phyloP scores from a whole-genome alignment of 2,888 invertebrate species.

The Coelogynopora nodosa region DNA sequence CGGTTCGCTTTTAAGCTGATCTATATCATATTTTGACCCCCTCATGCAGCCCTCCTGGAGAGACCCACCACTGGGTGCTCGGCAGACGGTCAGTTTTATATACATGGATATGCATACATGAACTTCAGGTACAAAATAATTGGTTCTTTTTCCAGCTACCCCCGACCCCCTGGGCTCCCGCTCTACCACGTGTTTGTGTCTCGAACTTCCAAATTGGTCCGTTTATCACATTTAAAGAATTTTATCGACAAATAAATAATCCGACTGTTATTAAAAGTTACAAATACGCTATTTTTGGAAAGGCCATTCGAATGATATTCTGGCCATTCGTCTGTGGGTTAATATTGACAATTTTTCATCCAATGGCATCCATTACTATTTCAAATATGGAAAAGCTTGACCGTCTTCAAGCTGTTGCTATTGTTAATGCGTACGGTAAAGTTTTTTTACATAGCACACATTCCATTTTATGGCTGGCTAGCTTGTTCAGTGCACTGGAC shows the following conservation, averaged over 20 bases:
- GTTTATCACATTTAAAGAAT: not conserved
- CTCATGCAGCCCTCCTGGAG: too few species aligned
- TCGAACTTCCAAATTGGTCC: not conserved
- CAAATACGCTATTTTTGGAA: not conserved
- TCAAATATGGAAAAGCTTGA: not conserved
- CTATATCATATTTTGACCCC: too few species aligned
- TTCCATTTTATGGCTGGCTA: constrained; percentile 18
- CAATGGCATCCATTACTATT: not conserved
- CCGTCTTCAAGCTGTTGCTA: not conserved
- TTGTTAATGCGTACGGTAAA: not conserved
- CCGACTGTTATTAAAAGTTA: not conserved
- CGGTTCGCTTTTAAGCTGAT: too few species aligned
- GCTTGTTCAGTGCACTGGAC: not conserved
- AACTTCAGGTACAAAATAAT: too few species aligned
- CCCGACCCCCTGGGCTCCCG: too few species aligned
- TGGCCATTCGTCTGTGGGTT: not conserved
- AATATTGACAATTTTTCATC: not conserved
- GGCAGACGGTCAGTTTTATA: too few species aligned
- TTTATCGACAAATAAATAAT: not conserved
- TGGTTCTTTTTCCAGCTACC: too few species aligned
- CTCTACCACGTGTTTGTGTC: too few species aligned
- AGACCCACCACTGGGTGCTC: too few species aligned
- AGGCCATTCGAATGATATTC: not conserved
- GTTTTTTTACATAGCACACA: not conserved
- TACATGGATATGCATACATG: too few species aligned